Base-by-base conservation (phyloP, 2,797 vertebrate genomes). In the Mastacembelus armatus region DNA sequence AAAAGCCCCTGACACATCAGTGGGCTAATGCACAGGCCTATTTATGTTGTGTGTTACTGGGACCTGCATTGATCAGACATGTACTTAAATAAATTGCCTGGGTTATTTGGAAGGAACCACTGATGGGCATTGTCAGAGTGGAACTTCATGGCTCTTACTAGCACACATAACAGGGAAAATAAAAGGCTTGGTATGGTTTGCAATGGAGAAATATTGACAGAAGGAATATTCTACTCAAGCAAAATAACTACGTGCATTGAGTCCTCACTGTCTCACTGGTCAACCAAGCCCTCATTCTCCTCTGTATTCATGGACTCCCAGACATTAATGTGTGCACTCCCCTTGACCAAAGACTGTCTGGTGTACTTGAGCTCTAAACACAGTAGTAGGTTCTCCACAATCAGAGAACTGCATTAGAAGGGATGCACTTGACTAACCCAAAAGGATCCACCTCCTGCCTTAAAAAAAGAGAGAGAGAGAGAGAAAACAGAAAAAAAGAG, bases 51-150 rank as follows among this genome's bases (percentile, higher is more conserved):
- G 59, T 75, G 86, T 89, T 87, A 80, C 78, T 74, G 63, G 77
- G 72, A 71, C 77, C 72, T 68, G 75, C 93, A 93, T 93, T 88
- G 91, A 93, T 93, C 74, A 77, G 74, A 88, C 85, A 56, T 92
- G 93, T 91, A 89, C 89, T 91, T 88, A 89, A 90, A 93, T 91
- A 88, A 92, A 93, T 89, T 83, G 86, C 86, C 60, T 76, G 58
- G 50, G 81, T 84, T 73, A 85, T 88, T 88, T 83, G 71, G 81
- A 91, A 81, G 78, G 61, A 56, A 66, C 62, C 68, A 35, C 72
- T 85, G 79, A 80, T 69, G 81, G 72, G 30, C 50, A 55, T 33
- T 57, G 62, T 77, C 68, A 77, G 60, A 68, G 33, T 48, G 50
- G 30, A 55, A 61, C 51, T 60, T 72, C 39, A 40, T 9, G 4